These are phyloP conservation scores for Neomorphus geoffroyi DNA, from an alignment of 2,797 vertebrate species.

Conservation along the genomic window DNA sequence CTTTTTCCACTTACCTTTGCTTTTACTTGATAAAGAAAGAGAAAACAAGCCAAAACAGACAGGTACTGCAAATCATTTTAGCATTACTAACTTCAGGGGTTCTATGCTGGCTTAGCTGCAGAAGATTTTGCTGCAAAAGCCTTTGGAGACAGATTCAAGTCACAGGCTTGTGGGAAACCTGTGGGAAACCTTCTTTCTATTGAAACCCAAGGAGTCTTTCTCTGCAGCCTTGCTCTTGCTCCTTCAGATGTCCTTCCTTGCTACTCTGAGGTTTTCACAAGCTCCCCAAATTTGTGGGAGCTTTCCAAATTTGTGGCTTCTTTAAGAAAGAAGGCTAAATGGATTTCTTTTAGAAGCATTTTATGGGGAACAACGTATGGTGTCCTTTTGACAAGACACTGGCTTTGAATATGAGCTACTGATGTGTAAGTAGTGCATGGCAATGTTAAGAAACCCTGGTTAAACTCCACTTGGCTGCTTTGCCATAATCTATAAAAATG, in stretches of 20 bases:
- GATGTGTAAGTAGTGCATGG: not conserved
- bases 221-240: not conserved
- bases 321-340: not conserved
- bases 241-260: not conserved
- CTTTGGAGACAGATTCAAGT: not conserved
- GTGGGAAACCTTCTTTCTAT: not conserved
- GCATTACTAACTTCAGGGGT: not conserved
- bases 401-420: not conserved
- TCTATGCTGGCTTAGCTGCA: not conserved
- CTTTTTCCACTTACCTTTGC: not conserved
- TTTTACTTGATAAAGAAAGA: not conserved
- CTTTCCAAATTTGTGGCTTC: not conserved
- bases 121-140: not conserved
- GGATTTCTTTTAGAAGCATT: not conserved
- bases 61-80: not conserved
- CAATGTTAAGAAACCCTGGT: not conserved
- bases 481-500: not conserved
- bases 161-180: not conserved
- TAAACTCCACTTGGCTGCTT: not conserved
- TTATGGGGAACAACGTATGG: not conserved
- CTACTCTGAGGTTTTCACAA: not conserved
- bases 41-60: not conserved
- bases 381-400: not conserved
- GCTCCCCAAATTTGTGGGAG: not conserved
- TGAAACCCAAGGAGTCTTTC: not conserved